Evolutionary conservation across 2,797 vertebrate species (phyloP).

Genomic region (Triplophysa yarkandensis): DNA sequence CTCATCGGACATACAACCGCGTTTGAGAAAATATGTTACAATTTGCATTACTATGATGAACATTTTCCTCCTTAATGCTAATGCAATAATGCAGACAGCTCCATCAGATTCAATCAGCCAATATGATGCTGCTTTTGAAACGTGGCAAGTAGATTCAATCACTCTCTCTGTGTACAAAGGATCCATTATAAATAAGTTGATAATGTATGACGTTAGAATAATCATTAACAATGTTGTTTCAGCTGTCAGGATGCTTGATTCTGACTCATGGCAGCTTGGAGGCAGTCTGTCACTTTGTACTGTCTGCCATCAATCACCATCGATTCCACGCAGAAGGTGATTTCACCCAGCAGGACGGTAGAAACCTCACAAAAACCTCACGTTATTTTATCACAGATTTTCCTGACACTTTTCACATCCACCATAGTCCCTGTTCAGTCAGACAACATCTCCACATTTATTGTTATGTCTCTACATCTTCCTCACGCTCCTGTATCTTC

Average conservation of each 20-base stretch:
- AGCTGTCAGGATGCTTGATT: conserved; percentile 19
- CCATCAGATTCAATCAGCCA: conserved; percentile 51
- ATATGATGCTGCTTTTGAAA: conserved; percentile 24
- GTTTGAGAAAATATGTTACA: conserved; percentile 49
- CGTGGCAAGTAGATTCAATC: conserved; percentile 23
- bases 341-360: neutral
- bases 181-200: conserved; percentile 26
- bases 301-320: neutral
- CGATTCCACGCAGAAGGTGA: neutral
- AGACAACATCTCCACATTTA: conserved; percentile 39
- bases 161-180: conserved; percentile 15
- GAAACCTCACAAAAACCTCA: neutral
- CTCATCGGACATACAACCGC: conserved; percentile 29
- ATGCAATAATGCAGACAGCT: conserved; percentile 56
- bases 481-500: conserved; percentile 29
- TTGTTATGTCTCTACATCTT: conserved; percentile 33
- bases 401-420: conserved; percentile 23
- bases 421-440: conserved; percentile 29
- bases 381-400: too few species aligned
- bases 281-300: neutral
- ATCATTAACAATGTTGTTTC: conserved; percentile 11
- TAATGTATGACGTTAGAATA: conserved; percentile 13
- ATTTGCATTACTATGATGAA: conserved; percentile 61
- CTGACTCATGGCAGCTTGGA: conserved; percentile 3
- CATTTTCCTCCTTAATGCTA: conserved; percentile 59